Evolutionary conservation across 2,888 invertebrate genomes (phyloP), one percentile per base, ranked within the genome.

Genomic region (Nephrocerus scutellatus): DNA sequence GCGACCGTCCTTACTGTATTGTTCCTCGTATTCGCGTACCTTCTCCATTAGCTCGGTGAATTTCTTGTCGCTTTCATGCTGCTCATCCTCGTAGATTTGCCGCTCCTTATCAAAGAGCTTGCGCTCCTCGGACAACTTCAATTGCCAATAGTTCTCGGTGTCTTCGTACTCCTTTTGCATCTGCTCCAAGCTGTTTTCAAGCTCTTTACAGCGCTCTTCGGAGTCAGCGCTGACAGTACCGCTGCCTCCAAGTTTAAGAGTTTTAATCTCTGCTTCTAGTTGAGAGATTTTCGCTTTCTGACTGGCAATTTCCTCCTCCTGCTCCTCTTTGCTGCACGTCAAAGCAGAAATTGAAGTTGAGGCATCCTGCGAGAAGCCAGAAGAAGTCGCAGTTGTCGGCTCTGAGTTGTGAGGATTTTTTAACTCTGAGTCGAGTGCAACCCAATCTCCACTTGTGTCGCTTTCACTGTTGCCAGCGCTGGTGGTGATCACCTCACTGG

Each of bases 131-230:
- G 81, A 79, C 40, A 89, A 69, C 66, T 88, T 88, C 21, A 71
- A 71, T 32, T 79, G 74, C 89, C 89, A 90, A 68, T 89, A 89
- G 62, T 88, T 88, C 62, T 90, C 90, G 62, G 86, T 84, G 44
- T 80, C 79, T 54, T 88, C 88, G 60, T 85, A 87, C 59, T 88
- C 89, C 29, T 72, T 73, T 53, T 77, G 76, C 68, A 89, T 70
- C 56, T 82, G 73, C 59, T 86, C 85, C 38, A 88, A 67, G 53
- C 83, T 83, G 33, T 69, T 68, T 64, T 88, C 86, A 32, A 88
- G 68, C 44, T 85, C 83, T 39, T 73, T 74, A 59, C 74, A 77
- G 46, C 76, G 74, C 28, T 68, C 68, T 35, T 62, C 59, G 63
- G 71, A 36, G 63, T 70, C 30, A 66, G 71, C 32, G 19, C 32